Evolutionary conservation across 1,140 invertebrate species (phyloP).

Genomic region (Solenopsis fugax): DNA sequence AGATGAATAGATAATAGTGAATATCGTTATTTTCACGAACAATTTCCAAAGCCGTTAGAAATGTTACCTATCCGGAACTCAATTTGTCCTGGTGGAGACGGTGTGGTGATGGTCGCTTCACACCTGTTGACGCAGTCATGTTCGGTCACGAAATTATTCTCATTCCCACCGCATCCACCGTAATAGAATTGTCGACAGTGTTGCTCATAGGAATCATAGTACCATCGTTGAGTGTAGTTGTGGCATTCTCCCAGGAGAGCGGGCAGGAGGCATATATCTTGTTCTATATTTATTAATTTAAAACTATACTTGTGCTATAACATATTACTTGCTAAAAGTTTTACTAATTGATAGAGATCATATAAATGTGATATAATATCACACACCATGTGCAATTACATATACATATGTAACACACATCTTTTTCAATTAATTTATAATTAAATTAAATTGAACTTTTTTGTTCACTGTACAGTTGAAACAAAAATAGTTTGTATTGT

Average conservation of each 20-base stretch:
- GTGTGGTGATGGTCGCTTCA: slow-evolving; percentile 81
- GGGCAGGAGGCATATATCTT: slow-evolving; percentile 92
- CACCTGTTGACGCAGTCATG: slow-evolving; percentile 90
- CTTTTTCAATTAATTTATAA: background rate
- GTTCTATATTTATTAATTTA: slow-evolving; percentile 85
- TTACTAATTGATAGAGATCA: background rate
- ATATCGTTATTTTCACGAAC: no score
- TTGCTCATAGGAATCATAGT: slow-evolving; percentile 92
- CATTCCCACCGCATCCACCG: slow-evolving; percentile 93
- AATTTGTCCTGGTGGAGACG: slow-evolving; percentile 68
- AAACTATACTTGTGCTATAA: background rate
- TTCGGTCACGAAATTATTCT: slow-evolving; percentile 92
- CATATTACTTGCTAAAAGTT: background rate
- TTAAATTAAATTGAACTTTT: background rate
- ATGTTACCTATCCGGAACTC: slow-evolving; percentile 81
- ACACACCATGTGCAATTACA: background rate
- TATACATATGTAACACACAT: slow-evolving; percentile 14
- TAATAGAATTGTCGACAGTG: slow-evolving; percentile 93
- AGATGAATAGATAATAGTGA: background rate
- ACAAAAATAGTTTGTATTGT: background rate
- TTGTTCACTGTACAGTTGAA: background rate
- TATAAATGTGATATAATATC: background rate
- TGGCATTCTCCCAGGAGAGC: slow-evolving; percentile 92
- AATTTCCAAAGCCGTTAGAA: slow-evolving; percentile 7
- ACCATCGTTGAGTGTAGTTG: slow-evolving; percentile 93